Evolutionary conservation across 2,888 invertebrate species (phyloP), one percentile per base, ranked within the genome.

Genomic region (Drosophila meridiana): DNA sequence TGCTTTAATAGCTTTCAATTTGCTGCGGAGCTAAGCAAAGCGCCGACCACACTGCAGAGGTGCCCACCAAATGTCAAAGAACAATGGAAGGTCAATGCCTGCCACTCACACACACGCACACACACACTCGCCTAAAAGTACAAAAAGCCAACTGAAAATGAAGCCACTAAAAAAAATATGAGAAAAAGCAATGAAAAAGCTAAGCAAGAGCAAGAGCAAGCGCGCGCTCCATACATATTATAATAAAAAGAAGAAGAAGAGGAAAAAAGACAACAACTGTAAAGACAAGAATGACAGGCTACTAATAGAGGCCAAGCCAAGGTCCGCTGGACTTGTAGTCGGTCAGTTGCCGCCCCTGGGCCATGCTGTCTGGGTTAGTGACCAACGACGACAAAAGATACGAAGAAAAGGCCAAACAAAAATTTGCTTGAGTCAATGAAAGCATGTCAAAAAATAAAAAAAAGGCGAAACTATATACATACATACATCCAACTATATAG

Each of bases 81-180:
- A 76, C 74, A 78, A 78, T 83, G 69, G 55, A 81, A 83, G 81
- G 78, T 82, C 84, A 82, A 72, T 67, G 78, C 64, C 73, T 69
- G 69, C 65, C 80, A 66, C 32, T 48, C 47, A 66, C 50, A 50
- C 56, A 47, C 58, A 40, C 48, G 34, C 48, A 40, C 40, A 62
- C 43, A 47, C 58, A 58, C 47, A 42, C 48, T 14, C 30, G 42
- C 43, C 57, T 40, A 20, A 45, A 13, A 61, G 50, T 56, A 43
- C 26, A 74, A 69, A 69, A 78, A 78, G 20, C 71, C 69, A 64
- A 61, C 65, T 47, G 34, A 77, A 67, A 73, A 59, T 63, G 40
- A 14, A 74, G 65, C 53, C 57, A 67, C 61, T 70, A 59, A 62
- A 70, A 53, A 62, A 34, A 14, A 42, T 13, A 56, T 13, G 36